Conservation (phyloP, 1,140 invertebrate species). For the Elysia chlorotica region DNA sequence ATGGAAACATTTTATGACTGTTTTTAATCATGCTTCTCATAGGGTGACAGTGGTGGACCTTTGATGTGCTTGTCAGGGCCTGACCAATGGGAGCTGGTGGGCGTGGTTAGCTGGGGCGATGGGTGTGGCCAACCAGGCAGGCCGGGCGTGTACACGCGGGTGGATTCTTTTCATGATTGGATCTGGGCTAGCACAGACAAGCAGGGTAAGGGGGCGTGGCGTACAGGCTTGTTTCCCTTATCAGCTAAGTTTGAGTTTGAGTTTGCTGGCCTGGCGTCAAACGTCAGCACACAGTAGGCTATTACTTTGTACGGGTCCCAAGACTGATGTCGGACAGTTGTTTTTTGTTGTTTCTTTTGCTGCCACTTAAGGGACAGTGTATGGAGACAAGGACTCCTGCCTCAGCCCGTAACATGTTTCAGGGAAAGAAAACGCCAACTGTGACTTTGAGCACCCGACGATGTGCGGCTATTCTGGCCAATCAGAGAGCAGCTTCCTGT, state of each 20-base stretch:
- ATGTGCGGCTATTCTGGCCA: slow-evolving; percentile 30
- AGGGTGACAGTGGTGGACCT: slow-evolving; percentile 77
- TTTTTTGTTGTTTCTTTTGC: no score
- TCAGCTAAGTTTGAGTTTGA: no score
- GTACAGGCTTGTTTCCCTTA: no score
- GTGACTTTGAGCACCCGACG: slow-evolving; percentile 32
- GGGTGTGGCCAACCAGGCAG: slow-evolving; percentile 88
- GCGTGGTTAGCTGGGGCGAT: slow-evolving; percentile 85
- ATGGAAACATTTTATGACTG: background rate
- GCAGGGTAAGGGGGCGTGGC: no score
- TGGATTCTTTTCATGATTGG: slow-evolving; percentile 79
- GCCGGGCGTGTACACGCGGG: slow-evolving; percentile 85
- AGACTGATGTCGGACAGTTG: no score
- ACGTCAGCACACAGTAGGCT: no score
- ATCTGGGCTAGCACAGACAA: slow-evolving; percentile 61
- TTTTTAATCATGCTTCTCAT: background rate
- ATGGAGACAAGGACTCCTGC: no score
- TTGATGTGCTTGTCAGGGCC: slow-evolving; percentile 66
- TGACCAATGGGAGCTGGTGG: slow-evolving; percentile 65
- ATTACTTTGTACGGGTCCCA: no score
- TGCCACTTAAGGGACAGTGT: no score
- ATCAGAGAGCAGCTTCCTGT: slow-evolving; percentile 27
- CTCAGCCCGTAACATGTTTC: background rate
- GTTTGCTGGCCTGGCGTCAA: no score
- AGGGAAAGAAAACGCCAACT: background rate